Evolutionary conservation across 2,888 invertebrate species (phyloP), one percentile per base, ranked within the genome.

Genomic region (Pterobdella sp.): DNA sequence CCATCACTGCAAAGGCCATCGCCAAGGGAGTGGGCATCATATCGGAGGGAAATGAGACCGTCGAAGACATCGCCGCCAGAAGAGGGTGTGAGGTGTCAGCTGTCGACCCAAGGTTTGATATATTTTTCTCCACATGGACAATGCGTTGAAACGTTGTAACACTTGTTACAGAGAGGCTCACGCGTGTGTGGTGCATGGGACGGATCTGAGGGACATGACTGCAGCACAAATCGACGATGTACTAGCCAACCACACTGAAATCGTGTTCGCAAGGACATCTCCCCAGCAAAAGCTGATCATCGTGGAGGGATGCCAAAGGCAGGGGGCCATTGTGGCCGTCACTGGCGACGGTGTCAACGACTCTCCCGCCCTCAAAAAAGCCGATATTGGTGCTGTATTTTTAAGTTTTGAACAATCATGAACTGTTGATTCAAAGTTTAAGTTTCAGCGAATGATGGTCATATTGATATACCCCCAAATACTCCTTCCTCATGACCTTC

Each of bases 211-310:
- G 82, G 93, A 94, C 83, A 88, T 94, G 80, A 89, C 90, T 77
- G 88, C 90, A 68, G 92, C 92, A 90, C 74, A 85, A 83, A 87
- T 96, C 79, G 94, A 94, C 83, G 93, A 94, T 84, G 92, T 95
- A 81, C 88, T 96, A 78, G 89, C 91, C 86, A 86, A 91, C 85
- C 94, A 95, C 85, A 91, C 92, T 74, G 94, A 95, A 87, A 94
- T 94, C 83, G 94, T 95, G 80, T 94, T 94, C 86, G 94, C 94
- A 77, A 90, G 94, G 81, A 94, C 94, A 31, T 94, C 94, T 67
- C 94, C 94, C 29, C 84, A 84, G 83, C 94, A 94, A 87, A 94
- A 94, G 85, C 87, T 94, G 85, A 87, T 87, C 79, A 88, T 88
- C 79, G 88, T 88, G 1, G 92, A 93, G 83, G 91, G 91, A 65